These are phyloP conservation scores for Chironomus tepperi DNA, from an alignment of 1,140 invertebrate species.

Conservation along the genomic window DNA sequence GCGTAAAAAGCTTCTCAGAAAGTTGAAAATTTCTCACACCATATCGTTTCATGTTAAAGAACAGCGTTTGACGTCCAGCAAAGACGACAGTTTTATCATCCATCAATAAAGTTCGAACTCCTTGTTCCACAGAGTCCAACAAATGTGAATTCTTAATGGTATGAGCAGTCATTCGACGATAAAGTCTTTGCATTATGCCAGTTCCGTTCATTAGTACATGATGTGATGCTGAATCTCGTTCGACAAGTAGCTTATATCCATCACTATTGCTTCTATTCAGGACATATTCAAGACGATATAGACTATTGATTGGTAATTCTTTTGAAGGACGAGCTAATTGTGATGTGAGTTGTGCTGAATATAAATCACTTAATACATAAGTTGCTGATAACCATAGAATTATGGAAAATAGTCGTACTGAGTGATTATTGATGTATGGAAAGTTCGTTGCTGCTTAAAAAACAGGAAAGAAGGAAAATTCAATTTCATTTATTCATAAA, in stretches of 20 bases:
- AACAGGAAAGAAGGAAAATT: not conserved
- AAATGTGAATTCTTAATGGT: slow-evolving; percentile 37
- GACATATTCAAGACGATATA: slow-evolving; percentile 48
- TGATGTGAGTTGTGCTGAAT: slow-evolving; percentile 61
- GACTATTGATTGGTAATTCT: slow-evolving; percentile 51
- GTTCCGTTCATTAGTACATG: slow-evolving; percentile 53
- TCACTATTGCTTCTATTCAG: slow-evolving; percentile 53
- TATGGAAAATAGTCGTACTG: slow-evolving; percentile 51
- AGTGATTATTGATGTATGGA: slow-evolving; percentile 45
- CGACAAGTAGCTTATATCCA: slow-evolving; percentile 54
- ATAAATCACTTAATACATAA: slow-evolving; percentile 62
- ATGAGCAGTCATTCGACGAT: slow-evolving; percentile 49
- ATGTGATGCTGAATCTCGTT: slow-evolving; percentile 41
- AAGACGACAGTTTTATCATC: slow-evolving; percentile 49
- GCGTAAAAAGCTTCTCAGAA: slow-evolving; percentile 60
- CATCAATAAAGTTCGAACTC: slow-evolving; percentile 50
- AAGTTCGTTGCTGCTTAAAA: not conserved
- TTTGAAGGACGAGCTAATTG: slow-evolving; percentile 54
- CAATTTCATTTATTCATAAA: not conserved
- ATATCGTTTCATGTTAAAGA: slow-evolving; percentile 59
- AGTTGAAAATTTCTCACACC: slow-evolving; percentile 59
- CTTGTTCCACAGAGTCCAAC: slow-evolving; percentile 54
- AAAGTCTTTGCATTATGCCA: slow-evolving; percentile 56
- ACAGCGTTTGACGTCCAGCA: slow-evolving; percentile 58
- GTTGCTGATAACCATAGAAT: slow-evolving; percentile 56